Evolutionary conservation across 2,797 vertebrate genomes (phyloP), one percentile per base, ranked within the genome.

Genomic region (Parotocinclus haroldoi): DNA sequence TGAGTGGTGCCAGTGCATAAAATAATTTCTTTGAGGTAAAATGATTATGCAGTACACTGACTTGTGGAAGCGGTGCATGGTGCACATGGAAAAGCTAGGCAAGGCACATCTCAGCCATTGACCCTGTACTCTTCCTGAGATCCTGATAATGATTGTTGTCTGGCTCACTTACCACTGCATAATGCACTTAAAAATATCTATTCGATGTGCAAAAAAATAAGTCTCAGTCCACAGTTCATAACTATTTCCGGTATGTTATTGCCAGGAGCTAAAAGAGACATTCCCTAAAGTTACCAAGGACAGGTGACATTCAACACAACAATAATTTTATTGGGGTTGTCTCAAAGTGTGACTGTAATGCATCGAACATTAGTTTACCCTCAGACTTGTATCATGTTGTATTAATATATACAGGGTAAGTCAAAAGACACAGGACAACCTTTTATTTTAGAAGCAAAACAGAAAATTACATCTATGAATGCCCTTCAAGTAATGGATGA

Each of bases 171-270:
- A 57, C 71, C 64, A 65, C 69, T 76, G 52, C 51, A 58, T 74
- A 11, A 56, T 61, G 19, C 53, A 74, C 65, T 80, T 78, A 50
- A 69, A 78, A 69, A 76, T 72, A 73, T 73, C 66, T 53, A 68
- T 83, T 81, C 84, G 82, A 86, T 84, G 77, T 76, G 69, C n/a
- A 77, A 82, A 86, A 85, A 84, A 84, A 86, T 83, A 84, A 76
- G 69, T 67, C 69, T 70, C 40, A n/a, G 50, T 13, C 19, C 66
- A 49, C 83, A 84, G 80, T 85, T 85, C 75, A 84, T 2, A 39
- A 62, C 71, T 66, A 71, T 79, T 76, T 83, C 84, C 72, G 79
- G 63, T 74, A 73, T 69, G 57, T 58, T 72, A 66, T 71, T 70
- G 76, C 59, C 3, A 57, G 71, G 60, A 72, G 55, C 46, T 52